Base-by-base conservation (phyloP, 2,797 vertebrate species). In the Pseudochaenichthys georgianus region DNA sequence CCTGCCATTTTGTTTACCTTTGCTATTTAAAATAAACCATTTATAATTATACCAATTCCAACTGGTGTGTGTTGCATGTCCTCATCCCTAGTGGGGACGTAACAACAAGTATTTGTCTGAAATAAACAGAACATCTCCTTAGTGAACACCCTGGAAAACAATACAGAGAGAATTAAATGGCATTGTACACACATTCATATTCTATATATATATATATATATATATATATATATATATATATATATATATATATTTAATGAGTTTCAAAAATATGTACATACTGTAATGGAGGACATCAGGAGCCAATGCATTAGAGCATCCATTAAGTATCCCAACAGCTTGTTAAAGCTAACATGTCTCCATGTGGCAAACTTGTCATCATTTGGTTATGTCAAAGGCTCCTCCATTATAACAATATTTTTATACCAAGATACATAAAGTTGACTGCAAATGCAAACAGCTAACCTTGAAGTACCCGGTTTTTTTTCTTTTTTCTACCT, bases 371-470 rank as follows among this genome's bases (percentile, higher is more conserved):
- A 47, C 34, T n/a, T 53, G 45, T 50, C 38, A 52, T 38, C 12
- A 66, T 65, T 53, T 50, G 10, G 13, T 19, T 60, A 45, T n/a
- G 45, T 54, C 8, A 63, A 69, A 64, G 17, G 9, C 4, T 72
- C 63, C 50, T 17, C 16, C 59, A 9, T 52, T 19, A 38, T 38
- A 9, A 3, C 9, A 9, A 13, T 46, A 48, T 62, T 64, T 17
- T 12, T 15, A 46, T 21, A 47, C 42, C 42, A 67, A 15, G 28
- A 59, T 34, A 46, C 34, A 47, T 41, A 66, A 61, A 72, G 57
- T 77, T 34, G n/a, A 61, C 43, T 43, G 10, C 11, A 42, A 73
- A 70, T 61, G 0, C 71, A 75, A 73, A 55, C 11, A 66, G 31
- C 55, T 21, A 15, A 85, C 62, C 55, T 61, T 73, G 60, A 28